These are phyloP conservation scores for Peromyscus leucopus DNA, from an alignment of 2,113 vertebrate species.

Conservation along the genomic window DNA sequence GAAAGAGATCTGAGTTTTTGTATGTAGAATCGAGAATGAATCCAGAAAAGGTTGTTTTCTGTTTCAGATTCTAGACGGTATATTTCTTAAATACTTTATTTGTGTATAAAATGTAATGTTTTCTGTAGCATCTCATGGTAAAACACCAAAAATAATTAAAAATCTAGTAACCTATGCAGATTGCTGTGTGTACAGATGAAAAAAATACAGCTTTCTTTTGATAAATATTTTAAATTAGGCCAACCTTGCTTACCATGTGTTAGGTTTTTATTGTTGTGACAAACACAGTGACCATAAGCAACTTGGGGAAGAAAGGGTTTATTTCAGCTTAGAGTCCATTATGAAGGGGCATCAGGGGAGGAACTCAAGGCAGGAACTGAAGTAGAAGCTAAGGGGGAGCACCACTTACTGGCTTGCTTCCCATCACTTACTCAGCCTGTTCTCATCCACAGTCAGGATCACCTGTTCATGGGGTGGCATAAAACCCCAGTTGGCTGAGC, in stretches of 20 bases:
- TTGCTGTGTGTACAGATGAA: neutral
- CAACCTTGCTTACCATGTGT: neutral
- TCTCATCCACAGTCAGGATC: neutral
- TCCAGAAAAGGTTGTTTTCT: neutral
- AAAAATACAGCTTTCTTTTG: constrained; percentile 5
- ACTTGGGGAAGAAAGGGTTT: neutral
- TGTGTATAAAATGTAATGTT: constrained; percentile 11
- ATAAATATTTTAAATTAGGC: constrained; percentile 32
- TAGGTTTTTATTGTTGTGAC: neutral
- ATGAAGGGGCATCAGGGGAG: neutral
- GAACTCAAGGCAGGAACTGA: neutral
- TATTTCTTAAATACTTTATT: neutral
- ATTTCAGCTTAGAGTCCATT: neutral
- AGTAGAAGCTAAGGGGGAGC: neutral
- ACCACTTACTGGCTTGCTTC: neutral
- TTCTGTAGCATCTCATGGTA: constrained; percentile 1
- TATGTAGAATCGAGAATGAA: neutral
- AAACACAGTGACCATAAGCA: neutral
- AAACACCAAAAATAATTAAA: neutral
- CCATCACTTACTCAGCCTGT: neutral
- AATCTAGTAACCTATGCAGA: neutral
- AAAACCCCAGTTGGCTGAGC: neutral
- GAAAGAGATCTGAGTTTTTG: neutral
- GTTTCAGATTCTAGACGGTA: constrained; percentile 36
- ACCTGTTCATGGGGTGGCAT: neutral